Evolutionary conservation across 1,140 invertebrate genomes (phyloP), one percentile per base, ranked within the genome.

Genomic region (Latrodectus geometricus): DNA sequence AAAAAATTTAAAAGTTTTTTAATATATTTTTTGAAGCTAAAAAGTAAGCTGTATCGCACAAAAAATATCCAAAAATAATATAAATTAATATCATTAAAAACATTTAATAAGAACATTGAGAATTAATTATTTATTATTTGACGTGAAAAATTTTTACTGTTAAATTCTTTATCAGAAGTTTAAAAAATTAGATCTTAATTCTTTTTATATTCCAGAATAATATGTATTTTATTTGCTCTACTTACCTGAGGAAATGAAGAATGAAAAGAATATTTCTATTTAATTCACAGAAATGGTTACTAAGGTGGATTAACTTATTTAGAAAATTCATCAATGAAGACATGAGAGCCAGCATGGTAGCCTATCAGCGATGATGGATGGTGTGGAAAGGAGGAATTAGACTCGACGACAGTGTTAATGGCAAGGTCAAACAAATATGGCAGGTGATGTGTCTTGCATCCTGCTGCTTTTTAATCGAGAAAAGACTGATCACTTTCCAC

Each of bases 371-470:
- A 82, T 75, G 82, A 84, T 84, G 82, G 72, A 84, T 84, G 52
- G 49, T 35, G 35, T 75, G n/a, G 8, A n/a, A 83, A 52, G 72
- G 11, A 61, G 48, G 35, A 85, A 85, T 85, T 69, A 65, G 74
- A 56, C 21, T 23, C 23, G 83, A 86, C 49, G 81, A 83, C 81
- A 82, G 79, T 49, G 15, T 66, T 82, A 82, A 82, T 82, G 69
- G n/a, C 68, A 21, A 72, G 72, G 81, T 83, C 73, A 83, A 83
- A 83, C 72, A 83, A 74, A 83, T 75, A 54, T 83, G 83, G 50
- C 74, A 86, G 83, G 83, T 86, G 83, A 86, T 86, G 61, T 65
- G 52, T 86, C 83, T 77, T 77, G 66, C 61, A 20, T 35, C 83
- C 83, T 21, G 66, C 83, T 48, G 83, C 20, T 21, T 86, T 86